Conservation (phyloP, 2,113 vertebrate species). For the Canis aureus region DNA sequence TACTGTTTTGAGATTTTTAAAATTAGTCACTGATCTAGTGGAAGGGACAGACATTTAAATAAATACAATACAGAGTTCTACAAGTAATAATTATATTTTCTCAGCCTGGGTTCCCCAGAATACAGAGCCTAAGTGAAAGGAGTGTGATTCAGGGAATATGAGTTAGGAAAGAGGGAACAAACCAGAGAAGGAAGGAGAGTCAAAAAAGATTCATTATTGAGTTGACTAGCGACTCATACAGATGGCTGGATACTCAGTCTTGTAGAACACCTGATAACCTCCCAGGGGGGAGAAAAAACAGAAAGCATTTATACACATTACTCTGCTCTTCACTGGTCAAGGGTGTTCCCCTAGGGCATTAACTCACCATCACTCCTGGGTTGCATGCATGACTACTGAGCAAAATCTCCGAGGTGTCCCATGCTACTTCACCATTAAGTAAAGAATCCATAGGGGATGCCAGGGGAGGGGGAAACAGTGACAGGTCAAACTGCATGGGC, state of each 20-base stretch:
- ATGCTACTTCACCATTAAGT: background rate
- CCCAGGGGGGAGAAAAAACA: background rate
- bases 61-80: background rate
- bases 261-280: background rate
- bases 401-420: background rate
- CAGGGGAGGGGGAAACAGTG: background rate
- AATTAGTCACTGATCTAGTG: background rate
- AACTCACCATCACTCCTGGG: background rate
- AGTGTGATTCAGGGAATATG: background rate
- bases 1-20: background rate
- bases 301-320: background rate
- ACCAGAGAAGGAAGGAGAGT: background rate
- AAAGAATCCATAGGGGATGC: background rate
- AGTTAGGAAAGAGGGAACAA: background rate
- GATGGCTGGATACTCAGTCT: background rate
- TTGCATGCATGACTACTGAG: background rate
- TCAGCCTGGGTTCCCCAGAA: background rate
- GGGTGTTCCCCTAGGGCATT: background rate
- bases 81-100: background rate
- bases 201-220: background rate
- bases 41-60: slow-evolving; percentile 11
- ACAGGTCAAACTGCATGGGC: background rate
- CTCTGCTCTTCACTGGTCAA: background rate
- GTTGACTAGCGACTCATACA: background rate
- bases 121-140: background rate